A percentile compares a stretch with the other conserved stretches of the same genome.
Evolutionary conservation across 2,888 invertebrate species (phyloP).

Genomic region (Notodonta ziczac): DNA sequence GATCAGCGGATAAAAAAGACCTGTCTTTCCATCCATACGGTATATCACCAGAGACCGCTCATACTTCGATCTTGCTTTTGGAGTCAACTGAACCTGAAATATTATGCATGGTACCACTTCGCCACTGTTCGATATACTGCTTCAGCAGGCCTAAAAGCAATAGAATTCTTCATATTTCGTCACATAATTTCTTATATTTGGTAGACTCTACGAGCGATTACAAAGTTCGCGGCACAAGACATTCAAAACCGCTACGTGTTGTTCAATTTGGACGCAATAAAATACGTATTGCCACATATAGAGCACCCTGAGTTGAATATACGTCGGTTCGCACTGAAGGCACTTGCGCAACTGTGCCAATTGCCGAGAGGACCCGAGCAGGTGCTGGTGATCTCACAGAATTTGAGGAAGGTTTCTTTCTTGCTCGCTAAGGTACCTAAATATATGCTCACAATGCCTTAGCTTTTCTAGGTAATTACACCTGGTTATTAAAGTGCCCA

Average conservation of each 20-base stretch:
- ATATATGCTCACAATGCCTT: too few species aligned
- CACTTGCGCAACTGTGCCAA: constrained; percentile 79
- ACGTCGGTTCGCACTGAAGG: constrained; percentile 79
- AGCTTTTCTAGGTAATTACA: too few species aligned
- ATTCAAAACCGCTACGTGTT: constrained; percentile 64
- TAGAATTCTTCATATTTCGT: background rate
- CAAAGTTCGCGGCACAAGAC: constrained; percentile 75
- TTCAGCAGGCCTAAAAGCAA: background rate
- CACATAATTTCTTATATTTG: background rate
- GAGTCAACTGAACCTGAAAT: constrained; percentile 73
- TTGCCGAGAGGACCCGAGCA: constrained; percentile 74
- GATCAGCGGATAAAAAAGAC: constrained; percentile 75
- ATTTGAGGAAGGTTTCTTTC: constrained; percentile 69
- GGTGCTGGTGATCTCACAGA: constrained; percentile 63
- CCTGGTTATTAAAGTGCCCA: too few species aligned
- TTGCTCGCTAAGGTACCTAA: constrained; percentile 65
- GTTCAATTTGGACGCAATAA: constrained; percentile 62
- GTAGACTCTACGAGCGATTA: constrained; percentile 75
- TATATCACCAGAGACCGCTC: constrained; percentile 74
- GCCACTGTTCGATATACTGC: background rate
- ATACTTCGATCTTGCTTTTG: constrained; percentile 73
- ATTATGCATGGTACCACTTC: constrained; percentile 69
- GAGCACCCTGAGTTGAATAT: constrained; percentile 71
- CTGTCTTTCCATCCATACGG: constrained; percentile 69
- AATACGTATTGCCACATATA: constrained; percentile 64